Percentiles rank a stretch among this genome's conserved stretches.
Conservation (phyloP, 2,888 invertebrate species). For the Agriotes lineatus region DNA sequence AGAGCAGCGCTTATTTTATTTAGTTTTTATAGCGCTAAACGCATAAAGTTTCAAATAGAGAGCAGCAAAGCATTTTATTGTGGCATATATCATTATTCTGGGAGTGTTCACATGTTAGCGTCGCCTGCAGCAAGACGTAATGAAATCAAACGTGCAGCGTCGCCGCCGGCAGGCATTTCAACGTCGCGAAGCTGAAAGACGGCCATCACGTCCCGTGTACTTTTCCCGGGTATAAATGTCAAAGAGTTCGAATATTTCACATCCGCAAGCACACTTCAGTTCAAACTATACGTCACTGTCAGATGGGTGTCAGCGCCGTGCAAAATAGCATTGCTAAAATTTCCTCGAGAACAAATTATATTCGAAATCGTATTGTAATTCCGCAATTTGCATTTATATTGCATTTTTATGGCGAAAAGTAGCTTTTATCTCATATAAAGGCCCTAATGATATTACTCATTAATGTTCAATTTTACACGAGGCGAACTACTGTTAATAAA, state of each 20-base stretch:
- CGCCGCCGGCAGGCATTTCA: slow-evolving; percentile 32
- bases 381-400: slow-evolving; percentile 35
- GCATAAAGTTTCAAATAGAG: slow-evolving; percentile 39
- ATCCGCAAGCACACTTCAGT: slow-evolving; percentile 1
- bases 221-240: slow-evolving; percentile 43
- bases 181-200: slow-evolving; percentile 39
- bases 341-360: slow-evolving; percentile 15
- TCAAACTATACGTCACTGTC: slow-evolving; percentile 16
- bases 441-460: slow-evolving; percentile 35
- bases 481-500: slow-evolving; percentile 30
- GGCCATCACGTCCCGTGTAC: slow-evolving; percentile 46
- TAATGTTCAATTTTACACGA: slow-evolving; percentile 37
- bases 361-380: slow-evolving; percentile 27
- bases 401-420: slow-evolving; percentile 31
- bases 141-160: slow-evolving; percentile 47
- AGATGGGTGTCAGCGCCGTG: neutral
- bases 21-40: slow-evolving; percentile 39
- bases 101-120: slow-evolving; percentile 45
- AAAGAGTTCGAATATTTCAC: slow-evolving; percentile 31
- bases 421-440: slow-evolving; percentile 22
- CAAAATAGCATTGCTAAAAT: slow-evolving; percentile 4
- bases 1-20: slow-evolving; percentile 38
- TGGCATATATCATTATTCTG: slow-evolving; percentile 44
- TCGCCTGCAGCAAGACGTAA: slow-evolving; percentile 46
- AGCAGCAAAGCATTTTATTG: slow-evolving; percentile 41